phyloP scores from a whole-genome alignment of 2,888 invertebrate genomes.

The Parelbella ahira region DNA sequence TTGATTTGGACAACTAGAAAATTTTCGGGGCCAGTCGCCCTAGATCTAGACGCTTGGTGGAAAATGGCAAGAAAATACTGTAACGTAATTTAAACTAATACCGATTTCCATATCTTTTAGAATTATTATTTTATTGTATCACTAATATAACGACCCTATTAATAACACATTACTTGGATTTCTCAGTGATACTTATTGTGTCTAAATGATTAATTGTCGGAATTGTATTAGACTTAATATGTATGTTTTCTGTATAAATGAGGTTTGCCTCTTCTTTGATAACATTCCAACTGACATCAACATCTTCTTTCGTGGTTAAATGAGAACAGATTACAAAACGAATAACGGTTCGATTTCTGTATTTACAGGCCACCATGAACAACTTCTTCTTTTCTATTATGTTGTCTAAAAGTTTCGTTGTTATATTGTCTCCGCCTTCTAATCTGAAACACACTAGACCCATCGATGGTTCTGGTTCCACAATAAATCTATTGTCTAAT shows the following conservation, averaged over 20 bases:
- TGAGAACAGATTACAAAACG: constrained; percentile 92
- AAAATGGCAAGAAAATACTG: too few species aligned
- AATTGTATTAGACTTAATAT: constrained; percentile 39
- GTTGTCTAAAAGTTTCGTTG: constrained; percentile 85
- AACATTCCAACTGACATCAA: constrained; percentile 86
- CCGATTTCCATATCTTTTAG: too few species aligned
- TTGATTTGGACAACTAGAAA: too few species aligned
- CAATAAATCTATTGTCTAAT: constrained; percentile 88
- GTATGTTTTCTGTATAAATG: constrained; percentile 44
- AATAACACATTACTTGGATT: constrained; percentile 47
- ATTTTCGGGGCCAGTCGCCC: too few species aligned
- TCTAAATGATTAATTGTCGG: constrained; percentile 55
- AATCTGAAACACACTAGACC: constrained; percentile 95
- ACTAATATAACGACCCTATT: too few species aligned
- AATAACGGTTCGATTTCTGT: constrained; percentile 84
- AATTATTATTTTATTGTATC: too few species aligned
- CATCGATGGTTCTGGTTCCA: constrained; percentile 85
- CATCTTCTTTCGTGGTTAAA: constrained; percentile 84
- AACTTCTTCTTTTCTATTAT: constrained; percentile 88
- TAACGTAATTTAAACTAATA: too few species aligned
- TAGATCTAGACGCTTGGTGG: too few species aligned
- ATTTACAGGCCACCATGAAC: constrained; percentile 89
- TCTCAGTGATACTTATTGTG: constrained; percentile 52
- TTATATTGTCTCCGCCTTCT: constrained; percentile 85
- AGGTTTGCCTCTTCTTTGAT: constrained; percentile 80